A percentile compares a stretch with the other conserved stretches of the same genome.
These are phyloP conservation scores for Wiebesia pumilae DNA, from an alignment of 1,140 invertebrate genomes.

Conservation along the genomic window DNA sequence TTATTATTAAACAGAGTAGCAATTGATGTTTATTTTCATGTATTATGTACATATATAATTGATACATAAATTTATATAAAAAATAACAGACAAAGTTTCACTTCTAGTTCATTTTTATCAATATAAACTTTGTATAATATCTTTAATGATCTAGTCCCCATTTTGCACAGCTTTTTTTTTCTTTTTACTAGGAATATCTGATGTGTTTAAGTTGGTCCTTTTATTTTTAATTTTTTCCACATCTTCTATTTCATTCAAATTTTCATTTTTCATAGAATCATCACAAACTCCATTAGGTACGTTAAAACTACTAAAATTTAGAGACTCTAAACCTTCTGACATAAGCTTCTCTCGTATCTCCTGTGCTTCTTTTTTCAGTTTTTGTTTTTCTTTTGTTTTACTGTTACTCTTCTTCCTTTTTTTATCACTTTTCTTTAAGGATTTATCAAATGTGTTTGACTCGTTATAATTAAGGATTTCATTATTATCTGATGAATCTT, in stretches of 20 bases:
- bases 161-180: constrained; percentile 56
- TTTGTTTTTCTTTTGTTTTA: constrained; percentile 67
- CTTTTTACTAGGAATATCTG: constrained; percentile 57
- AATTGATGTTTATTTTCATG: constrained; percentile 47
- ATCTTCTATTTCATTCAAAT: constrained; percentile 27
- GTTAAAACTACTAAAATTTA: constrained; percentile 61
- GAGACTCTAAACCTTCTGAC: constrained; percentile 65
- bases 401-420: constrained; percentile 65
- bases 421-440: constrained; percentile 56
- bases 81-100: constrained; percentile 54
- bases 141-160: constrained; percentile 45
- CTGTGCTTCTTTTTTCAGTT: constrained; percentile 73
- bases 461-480: constrained; percentile 21
- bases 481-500: constrained; percentile 47
- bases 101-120: constrained; percentile 17
- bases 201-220: constrained; percentile 47
- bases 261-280: constrained; percentile 53
- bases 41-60: constrained; percentile 49
- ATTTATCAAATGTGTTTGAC: constrained; percentile 34
- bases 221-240: constrained; percentile 53
- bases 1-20: constrained; percentile 40
- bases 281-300: constrained; percentile 48
- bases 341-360: constrained; percentile 67
- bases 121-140: constrained; percentile 44
- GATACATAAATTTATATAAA: constrained; percentile 57